These are phyloP conservation scores for Buphagus erythrorhynchus DNA, from an alignment of 2,797 vertebrate species.

Conservation along the genomic window DNA sequence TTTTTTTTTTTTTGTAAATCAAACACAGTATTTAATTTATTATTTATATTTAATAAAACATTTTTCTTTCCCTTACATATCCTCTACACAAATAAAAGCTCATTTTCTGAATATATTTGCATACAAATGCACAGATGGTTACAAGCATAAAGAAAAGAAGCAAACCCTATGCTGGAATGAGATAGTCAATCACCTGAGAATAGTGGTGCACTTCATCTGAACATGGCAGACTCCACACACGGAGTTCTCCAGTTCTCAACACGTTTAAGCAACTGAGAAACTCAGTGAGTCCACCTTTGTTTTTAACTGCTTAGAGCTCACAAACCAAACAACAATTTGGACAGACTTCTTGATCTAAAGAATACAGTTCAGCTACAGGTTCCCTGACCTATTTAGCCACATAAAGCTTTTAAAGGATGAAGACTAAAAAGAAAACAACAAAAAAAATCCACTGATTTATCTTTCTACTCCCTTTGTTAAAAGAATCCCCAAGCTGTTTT, in stretches of 20 bases:
- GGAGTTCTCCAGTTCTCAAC: background rate
- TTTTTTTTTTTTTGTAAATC: background rate
- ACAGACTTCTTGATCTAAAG: background rate
- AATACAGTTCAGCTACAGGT: background rate
- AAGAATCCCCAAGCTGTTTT: conserved; percentile 50
- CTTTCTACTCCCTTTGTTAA: conserved; percentile 52
- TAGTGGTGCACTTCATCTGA: background rate
- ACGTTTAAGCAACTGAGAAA: background rate
- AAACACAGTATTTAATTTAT: background rate
- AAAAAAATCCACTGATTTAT: conserved; percentile 40
- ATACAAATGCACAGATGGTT: background rate
- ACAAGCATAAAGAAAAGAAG: background rate
- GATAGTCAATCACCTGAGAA: background rate
- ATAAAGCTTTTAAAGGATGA: conserved; percentile 17
- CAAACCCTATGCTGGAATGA: background rate
- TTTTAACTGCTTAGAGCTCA: background rate
- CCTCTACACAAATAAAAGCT: background rate
- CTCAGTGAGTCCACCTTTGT: background rate
- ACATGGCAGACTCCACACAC: background rate
- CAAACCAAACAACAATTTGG: background rate
- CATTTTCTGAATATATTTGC: background rate
- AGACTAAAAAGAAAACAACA: conserved; percentile 13
- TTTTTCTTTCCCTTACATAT: background rate
- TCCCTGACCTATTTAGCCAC: conserved; percentile 42
- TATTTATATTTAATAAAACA: background rate